phyloP scores from a whole-genome alignment of 2,888 invertebrate genomes.

The Ditula angustiorana region DNA sequence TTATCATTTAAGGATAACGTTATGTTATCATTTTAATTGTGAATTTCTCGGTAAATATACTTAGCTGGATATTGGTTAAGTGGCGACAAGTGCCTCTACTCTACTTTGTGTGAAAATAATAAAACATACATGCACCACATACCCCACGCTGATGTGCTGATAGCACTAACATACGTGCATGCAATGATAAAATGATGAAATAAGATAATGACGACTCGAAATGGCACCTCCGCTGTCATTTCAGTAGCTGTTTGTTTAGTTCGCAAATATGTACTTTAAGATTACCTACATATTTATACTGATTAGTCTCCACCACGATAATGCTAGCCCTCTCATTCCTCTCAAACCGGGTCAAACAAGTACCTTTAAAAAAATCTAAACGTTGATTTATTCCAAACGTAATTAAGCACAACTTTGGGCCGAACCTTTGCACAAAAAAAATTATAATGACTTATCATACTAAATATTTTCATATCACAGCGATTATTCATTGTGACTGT shows the following conservation, averaged over 20 bases:
- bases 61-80: slow-evolving; percentile 5
- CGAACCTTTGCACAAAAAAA: too few species aligned
- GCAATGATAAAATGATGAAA: neutral
- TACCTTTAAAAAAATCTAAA: too few species aligned
- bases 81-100: slow-evolving; percentile 12
- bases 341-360: too few species aligned
- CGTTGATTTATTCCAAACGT: too few species aligned
- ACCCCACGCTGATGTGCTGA: neutral
- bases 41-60: slow-evolving; percentile 28
- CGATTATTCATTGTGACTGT: too few species aligned
- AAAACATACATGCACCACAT: neutral
- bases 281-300: too few species aligned
- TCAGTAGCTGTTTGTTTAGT: neutral
- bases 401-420: too few species aligned
- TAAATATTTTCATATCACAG: too few species aligned
- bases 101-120: slow-evolving; percentile 16
- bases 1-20: slow-evolving; percentile 22
- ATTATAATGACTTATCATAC: too few species aligned
- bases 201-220: slow-evolving; percentile 2
- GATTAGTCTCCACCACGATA: too few species aligned
- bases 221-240: neutral
- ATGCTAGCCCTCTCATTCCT: too few species aligned
- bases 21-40: slow-evolving; percentile 30
- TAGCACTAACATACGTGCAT: neutral
- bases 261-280: neutral